Percentiles rank a stretch among this genome's conserved stretches.
phyloP scores from a whole-genome alignment of 2,113 vertebrate genomes.

The Amia ocellicauda region DNA sequence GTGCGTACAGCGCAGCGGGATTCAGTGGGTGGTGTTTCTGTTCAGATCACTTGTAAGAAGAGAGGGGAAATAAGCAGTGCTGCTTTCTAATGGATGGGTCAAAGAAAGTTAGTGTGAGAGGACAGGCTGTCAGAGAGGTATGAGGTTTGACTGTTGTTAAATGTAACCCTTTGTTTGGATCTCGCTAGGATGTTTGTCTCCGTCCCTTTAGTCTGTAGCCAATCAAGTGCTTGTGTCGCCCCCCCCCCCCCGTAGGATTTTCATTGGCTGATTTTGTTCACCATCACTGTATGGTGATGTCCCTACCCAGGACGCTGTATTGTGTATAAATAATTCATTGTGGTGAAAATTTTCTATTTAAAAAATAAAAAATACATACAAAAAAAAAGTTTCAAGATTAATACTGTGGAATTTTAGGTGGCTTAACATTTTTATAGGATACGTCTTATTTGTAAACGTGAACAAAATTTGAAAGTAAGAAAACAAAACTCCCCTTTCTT shows the following conservation, averaged over 20 bases:
- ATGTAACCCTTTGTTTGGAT: conserved; percentile 53
- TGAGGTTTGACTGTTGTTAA: conserved; percentile 39
- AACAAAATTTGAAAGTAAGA: conserved; percentile 33
- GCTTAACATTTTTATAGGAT: conserved; percentile 87
- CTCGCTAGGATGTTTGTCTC: conserved; percentile 48
- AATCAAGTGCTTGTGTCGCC: conserved; percentile 53
- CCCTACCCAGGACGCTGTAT: conserved; percentile 61
- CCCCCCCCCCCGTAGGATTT: not conserved
- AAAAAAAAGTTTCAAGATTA: no score
- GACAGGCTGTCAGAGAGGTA: no score
- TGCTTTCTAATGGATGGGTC: no score
- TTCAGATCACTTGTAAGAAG: no score
- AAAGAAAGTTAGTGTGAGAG: no score
- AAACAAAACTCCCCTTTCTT: conserved; percentile 63
- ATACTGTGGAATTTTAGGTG: conserved; percentile 92
- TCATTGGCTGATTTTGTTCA: conserved; percentile 45
- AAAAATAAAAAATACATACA: no score
- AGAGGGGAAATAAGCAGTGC: no score
- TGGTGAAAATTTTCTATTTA: conserved; percentile 90
- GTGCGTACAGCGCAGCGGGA: conserved; percentile 45
- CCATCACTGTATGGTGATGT: conserved; percentile 48
- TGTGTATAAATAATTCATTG: conserved; percentile 84
- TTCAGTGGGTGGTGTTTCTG: conserved; percentile 25
- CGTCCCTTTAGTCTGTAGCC: conserved; percentile 47
- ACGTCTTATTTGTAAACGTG: conserved; percentile 88